Conservation (phyloP, 2,888 invertebrate genomes). For the Melanostoma scalare region DNA sequence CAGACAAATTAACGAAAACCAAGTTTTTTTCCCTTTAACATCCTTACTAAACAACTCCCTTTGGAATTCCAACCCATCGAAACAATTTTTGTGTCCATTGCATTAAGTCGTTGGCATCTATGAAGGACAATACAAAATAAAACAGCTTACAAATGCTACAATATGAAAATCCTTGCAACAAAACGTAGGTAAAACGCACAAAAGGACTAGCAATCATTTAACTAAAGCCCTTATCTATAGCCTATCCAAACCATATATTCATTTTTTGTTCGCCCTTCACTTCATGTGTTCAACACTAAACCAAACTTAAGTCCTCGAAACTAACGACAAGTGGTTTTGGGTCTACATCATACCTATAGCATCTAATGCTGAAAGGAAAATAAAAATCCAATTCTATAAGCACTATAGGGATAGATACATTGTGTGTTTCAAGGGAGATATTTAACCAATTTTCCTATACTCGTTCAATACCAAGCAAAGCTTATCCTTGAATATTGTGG, state of each 20-base stretch:
- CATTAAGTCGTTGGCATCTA: not conserved
- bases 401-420: conserved; percentile 18
- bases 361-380: not conserved
- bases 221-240: conserved; percentile 1
- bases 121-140: not conserved
- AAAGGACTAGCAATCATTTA: conserved; percentile 21
- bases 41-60: no score
- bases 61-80: no score
- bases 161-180: conserved; percentile 3
- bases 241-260: not conserved
- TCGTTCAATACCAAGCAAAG: conserved; percentile 30
- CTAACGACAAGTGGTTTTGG: conserved; percentile 31
- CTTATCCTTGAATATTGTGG: conserved; percentile 26
- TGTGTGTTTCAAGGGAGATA: conserved; percentile 10
- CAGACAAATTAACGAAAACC: no score
- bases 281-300: conserved; percentile 14
- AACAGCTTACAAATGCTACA: not conserved
- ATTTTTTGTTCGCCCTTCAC: conserved; percentile 10
- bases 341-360: conserved; percentile 6
- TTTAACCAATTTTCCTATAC: conserved; percentile 28
- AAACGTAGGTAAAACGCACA: not conserved
- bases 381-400: conserved; percentile 26
- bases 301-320: conserved; percentile 28
- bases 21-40: no score
- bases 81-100: not conserved